Percentiles rank a stretch among this genome's conserved stretches.
phyloP scores from a whole-genome alignment of 2,113 vertebrate genomes.

The Aegithalos caudatus region DNA sequence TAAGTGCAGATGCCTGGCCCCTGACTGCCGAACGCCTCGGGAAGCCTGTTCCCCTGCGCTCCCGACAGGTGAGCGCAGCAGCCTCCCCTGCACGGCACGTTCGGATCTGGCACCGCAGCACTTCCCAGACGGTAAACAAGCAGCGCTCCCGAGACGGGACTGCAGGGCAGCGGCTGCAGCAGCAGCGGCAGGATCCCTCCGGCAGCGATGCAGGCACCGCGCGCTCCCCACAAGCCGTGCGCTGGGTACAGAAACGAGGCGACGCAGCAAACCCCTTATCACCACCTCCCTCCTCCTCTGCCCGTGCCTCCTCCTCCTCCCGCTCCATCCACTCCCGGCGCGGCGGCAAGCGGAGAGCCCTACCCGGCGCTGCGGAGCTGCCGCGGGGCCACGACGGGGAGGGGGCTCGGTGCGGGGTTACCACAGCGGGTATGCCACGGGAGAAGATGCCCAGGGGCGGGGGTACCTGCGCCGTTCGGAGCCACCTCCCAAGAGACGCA shows the following conservation, averaged over 20 bases:
- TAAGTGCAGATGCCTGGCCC: background rate
- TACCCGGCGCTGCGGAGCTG: background rate
- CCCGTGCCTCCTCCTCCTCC: background rate
- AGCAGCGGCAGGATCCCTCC: no score
- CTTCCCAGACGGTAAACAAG: slow-evolving; percentile 1
- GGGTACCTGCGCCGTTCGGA: slow-evolving; percentile 21
- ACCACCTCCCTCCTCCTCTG: background rate
- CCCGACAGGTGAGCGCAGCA: background rate
- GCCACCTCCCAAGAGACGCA: slow-evolving; percentile 25
- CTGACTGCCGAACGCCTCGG: background rate
- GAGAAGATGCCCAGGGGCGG: background rate
- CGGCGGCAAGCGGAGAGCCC: background rate
- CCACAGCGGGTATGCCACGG: background rate
- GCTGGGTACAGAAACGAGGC: slow-evolving; percentile 20
- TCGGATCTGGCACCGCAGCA: background rate
- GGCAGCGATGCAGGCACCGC: background rate
- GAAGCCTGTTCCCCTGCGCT: background rate
- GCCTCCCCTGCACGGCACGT: background rate
- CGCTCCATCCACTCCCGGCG: no score
- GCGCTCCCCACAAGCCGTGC: background rate
- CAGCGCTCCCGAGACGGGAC: background rate
- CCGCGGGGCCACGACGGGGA: background rate
- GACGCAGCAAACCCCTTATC: slow-evolving; percentile 52
- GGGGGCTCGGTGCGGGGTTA: background rate
- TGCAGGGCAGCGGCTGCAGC: slow-evolving; percentile 46